Percentiles rank a stretch among this genome's conserved stretches.
These are phyloP conservation scores for Polyommatus icarus DNA, from an alignment of 2,888 invertebrate genomes.

Conservation along the genomic window DNA sequence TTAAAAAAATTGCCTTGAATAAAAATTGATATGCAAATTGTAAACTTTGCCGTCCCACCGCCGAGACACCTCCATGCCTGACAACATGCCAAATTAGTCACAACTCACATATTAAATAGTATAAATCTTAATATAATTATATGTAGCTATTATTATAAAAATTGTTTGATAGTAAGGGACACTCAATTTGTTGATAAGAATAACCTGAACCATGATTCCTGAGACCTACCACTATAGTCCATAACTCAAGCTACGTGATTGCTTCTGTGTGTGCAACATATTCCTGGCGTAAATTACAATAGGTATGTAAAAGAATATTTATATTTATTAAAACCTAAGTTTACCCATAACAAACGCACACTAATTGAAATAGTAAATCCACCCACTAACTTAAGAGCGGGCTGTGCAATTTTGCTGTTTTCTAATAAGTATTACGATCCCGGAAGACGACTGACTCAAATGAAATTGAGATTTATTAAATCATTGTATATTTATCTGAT, in stretches of 20 bases:
- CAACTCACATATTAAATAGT: not conserved
- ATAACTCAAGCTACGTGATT: not conserved
- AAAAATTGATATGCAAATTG: conserved; percentile 2
- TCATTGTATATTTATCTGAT: no score
- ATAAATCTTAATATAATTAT: not conserved
- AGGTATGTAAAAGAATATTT: not conserved
- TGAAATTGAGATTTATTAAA: no score
- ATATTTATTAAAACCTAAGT: not conserved
- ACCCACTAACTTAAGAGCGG: not conserved
- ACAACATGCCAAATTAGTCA: not conserved
- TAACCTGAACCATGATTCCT: not conserved
- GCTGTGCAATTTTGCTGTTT: no score
- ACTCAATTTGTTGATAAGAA: not conserved
- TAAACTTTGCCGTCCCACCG: not conserved
- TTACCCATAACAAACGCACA: not conserved
- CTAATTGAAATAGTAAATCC: not conserved
- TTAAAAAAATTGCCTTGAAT: conserved; percentile 3
- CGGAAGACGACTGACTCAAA: no score
- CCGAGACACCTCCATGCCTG: not conserved
- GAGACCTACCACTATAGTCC: not conserved
- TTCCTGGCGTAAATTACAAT: not conserved
- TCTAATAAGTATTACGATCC: no score
- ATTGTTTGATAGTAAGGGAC: not conserved
- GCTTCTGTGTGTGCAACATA: no score
- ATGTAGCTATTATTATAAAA: not conserved